Conservation (phyloP, 2,113 vertebrate species). For the Hymenochirus boettgeri region DNA sequence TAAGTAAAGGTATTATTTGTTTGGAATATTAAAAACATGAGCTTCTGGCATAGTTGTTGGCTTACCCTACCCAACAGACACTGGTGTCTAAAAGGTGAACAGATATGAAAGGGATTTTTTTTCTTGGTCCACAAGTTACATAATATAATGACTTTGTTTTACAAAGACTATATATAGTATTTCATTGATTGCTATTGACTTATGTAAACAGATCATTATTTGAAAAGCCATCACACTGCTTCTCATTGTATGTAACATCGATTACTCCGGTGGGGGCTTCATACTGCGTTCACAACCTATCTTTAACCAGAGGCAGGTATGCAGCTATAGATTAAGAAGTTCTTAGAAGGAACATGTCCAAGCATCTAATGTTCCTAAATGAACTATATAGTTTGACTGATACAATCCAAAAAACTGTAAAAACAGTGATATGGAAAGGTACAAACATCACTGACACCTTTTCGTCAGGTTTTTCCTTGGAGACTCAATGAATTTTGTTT, state of each 20-base stretch:
- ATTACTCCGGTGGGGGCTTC: constrained; percentile 61
- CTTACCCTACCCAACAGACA: constrained; percentile 50
- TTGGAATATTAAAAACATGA: constrained; percentile 49
- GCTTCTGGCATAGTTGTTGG: constrained; percentile 45
- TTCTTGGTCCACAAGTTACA: constrained; percentile 61
- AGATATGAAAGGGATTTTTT: constrained; percentile 50
- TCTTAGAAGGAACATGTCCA: constrained; percentile 61
- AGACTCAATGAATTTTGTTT: constrained; percentile 82
- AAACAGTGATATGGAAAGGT: constrained; percentile 75
- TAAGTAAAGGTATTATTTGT: constrained; percentile 49
- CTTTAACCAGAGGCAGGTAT: constrained; percentile 71
- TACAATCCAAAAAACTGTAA: constrained; percentile 77
- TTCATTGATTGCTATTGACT: constrained; percentile 55
- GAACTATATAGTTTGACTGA: constrained; percentile 63
- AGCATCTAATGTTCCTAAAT: constrained; percentile 64
- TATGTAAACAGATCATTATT: constrained; percentile 71
- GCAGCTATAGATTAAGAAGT: constrained; percentile 67
- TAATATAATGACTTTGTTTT: constrained; percentile 53
- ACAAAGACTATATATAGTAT: constrained; percentile 42
- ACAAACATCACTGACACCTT: constrained; percentile 80
- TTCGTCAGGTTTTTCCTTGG: constrained; percentile 81
- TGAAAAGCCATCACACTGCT: constrained; percentile 63
- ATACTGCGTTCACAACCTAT: constrained; percentile 58
- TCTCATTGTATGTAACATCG: constrained; percentile 49
- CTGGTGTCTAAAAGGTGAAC: constrained; percentile 56